These are phyloP conservation scores for Drosophila kanapiae DNA, from an alignment of 1,140 invertebrate species.

Conservation along the genomic window DNA sequence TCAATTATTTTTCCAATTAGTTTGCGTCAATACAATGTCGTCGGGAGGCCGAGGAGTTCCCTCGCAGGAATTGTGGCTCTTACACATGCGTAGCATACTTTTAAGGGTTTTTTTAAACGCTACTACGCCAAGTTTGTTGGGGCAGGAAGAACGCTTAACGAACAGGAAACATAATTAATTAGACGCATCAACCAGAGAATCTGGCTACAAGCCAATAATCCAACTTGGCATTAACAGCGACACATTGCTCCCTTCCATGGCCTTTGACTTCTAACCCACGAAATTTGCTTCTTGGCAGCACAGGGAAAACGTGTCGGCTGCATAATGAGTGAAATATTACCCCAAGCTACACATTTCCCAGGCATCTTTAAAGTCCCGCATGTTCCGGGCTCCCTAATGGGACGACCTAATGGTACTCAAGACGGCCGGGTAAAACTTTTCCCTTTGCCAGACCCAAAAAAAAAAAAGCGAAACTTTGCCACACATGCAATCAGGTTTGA, in stretches of 20 bases:
- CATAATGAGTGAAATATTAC: slow-evolving; percentile 64
- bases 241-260: slow-evolving; percentile 6
- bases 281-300: slow-evolving; percentile 18
- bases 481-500: slow-evolving; percentile 40
- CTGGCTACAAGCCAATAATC: slow-evolving; percentile 42
- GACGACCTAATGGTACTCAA: background rate
- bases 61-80: background rate
- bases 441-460: slow-evolving; percentile 14
- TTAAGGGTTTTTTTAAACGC: slow-evolving; percentile 25
- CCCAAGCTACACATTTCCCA: slow-evolving; percentile 31
- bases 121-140: background rate
- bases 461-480: slow-evolving; percentile 27
- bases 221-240: slow-evolving; percentile 22
- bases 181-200: slow-evolving; percentile 17
- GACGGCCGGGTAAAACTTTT: slow-evolving; percentile 9
- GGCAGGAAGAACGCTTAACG: slow-evolving; percentile 8
- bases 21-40: slow-evolving; percentile 13
- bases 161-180: slow-evolving; percentile 48
- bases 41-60: background rate
- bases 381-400: slow-evolving; percentile 16
- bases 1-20: slow-evolving; percentile 73
- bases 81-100: slow-evolving; percentile 39
- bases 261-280: slow-evolving; percentile 16
- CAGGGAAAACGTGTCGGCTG: slow-evolving; percentile 45
- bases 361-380: slow-evolving; percentile 38